Conservation (phyloP, 2,888 invertebrate genomes). For the Drosophila acutilabella region DNA sequence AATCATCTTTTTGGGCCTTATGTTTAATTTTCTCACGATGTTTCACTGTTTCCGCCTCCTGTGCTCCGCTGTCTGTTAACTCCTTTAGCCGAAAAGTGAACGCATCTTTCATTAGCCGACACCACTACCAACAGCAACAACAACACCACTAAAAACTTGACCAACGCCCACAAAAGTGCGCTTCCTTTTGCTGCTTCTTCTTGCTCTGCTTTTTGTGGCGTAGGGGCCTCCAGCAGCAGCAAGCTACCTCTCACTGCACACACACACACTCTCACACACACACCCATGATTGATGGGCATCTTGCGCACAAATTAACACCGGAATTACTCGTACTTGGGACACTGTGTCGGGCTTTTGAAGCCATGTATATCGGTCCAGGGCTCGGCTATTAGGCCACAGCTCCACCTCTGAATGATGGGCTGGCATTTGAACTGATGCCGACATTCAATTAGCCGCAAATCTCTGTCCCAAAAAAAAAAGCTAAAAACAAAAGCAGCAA, state of each 20-base stretch:
- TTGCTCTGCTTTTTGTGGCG: not conserved
- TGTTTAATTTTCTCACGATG: slow-evolving; percentile 45
- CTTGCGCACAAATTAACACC: slow-evolving; percentile 81
- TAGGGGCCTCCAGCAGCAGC: no score
- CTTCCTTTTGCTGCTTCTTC: slow-evolving; percentile 35
- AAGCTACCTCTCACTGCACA: slow-evolving; percentile 26
- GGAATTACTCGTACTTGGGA: slow-evolving; percentile 79
- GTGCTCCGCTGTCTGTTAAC: slow-evolving; percentile 33
- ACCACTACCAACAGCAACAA: slow-evolving; percentile 31
- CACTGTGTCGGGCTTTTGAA: not conserved
- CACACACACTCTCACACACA: slow-evolving; percentile 16
- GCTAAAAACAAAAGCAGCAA: slow-evolving; percentile 32
- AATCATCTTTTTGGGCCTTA: slow-evolving; percentile 5
- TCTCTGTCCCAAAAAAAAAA: slow-evolving; percentile 48
- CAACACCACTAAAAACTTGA: slow-evolving; percentile 49
- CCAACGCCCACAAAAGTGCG: slow-evolving; percentile 71
- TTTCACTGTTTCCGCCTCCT: slow-evolving; percentile 42
- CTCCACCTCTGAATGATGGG: slow-evolving; percentile 59
- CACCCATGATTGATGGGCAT: slow-evolving; percentile 79
- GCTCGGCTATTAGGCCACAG: slow-evolving; percentile 55
- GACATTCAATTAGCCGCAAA: slow-evolving; percentile 75
- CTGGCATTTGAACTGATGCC: slow-evolving; percentile 72
- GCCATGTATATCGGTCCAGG: slow-evolving; percentile 23
- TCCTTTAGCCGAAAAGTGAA: slow-evolving; percentile 60
- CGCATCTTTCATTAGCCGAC: slow-evolving; percentile 27